Percentiles rank a stretch among this genome's conserved stretches.
phyloP scores from a whole-genome alignment of 2,113 vertebrate species.

The Himantopus leucocephalus region DNA sequence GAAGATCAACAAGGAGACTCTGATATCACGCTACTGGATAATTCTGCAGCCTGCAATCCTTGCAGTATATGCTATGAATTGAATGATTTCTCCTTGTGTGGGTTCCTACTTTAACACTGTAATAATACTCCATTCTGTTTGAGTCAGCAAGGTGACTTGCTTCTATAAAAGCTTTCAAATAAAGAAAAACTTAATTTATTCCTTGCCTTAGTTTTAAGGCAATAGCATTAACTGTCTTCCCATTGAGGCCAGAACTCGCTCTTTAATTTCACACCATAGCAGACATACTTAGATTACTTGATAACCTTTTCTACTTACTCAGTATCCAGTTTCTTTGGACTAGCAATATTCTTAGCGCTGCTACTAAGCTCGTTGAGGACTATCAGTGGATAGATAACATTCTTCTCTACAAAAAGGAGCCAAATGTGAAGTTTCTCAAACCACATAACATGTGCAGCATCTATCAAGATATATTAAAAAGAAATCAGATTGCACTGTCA shows the following conservation, averaged over 20 bases:
- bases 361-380: constrained; percentile 96
- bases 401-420: constrained; percentile 96
- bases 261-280: neutral
- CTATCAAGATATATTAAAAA: constrained; percentile 67
- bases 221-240: neutral
- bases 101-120: neutral
- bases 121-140: neutral
- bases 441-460: constrained; percentile 97
- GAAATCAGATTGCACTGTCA: neutral
- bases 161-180: neutral
- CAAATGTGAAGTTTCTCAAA: constrained; percentile 97
- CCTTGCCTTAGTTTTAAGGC: neutral
- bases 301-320: constrained; percentile 81
- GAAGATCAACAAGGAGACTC: neutral
- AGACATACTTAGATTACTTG: neutral
- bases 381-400: constrained; percentile 93
- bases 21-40: neutral
- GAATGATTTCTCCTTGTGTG: neutral
- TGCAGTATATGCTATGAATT: neutral
- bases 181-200: neutral
- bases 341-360: constrained; percentile 92
- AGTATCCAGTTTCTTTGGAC: constrained; percentile 91
- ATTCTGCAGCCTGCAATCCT: neutral
- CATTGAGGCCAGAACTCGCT: neutral
- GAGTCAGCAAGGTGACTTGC: neutral